phyloP scores from a whole-genome alignment of 2,113 vertebrate species.

The Mormoops blainvillei region DNA sequence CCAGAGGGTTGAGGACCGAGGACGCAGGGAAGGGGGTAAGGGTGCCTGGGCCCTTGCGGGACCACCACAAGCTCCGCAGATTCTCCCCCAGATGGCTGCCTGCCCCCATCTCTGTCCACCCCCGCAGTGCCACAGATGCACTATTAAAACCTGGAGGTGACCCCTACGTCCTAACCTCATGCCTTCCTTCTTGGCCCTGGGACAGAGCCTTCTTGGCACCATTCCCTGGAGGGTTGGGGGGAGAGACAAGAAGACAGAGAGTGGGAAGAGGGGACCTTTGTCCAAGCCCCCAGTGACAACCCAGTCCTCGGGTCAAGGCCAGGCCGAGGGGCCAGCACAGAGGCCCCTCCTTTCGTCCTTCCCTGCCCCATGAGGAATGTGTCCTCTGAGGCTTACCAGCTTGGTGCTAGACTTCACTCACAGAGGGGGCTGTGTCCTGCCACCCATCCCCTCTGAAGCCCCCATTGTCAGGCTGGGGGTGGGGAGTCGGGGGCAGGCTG shows the following conservation, averaged over 20 bases:
- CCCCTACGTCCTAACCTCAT: neutral
- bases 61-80: neutral
- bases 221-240: neutral
- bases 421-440: slow-evolving; percentile 60
- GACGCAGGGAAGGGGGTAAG: neutral
- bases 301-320: neutral
- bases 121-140: neutral
- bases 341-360: neutral
- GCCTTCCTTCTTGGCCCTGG: slow-evolving; percentile 58
- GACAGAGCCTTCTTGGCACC: neutral
- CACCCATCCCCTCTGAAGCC: slow-evolving; percentile 54
- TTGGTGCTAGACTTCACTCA: neutral
- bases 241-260: neutral
- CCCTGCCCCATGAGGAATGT: slow-evolving; percentile 60
- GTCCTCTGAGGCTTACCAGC: neutral
- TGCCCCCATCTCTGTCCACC: neutral
- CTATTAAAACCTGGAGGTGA: neutral
- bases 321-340: neutral
- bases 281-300: neutral
- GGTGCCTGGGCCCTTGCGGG: fast-evolving
- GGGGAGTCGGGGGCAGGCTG: neutral
- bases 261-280: slow-evolving; percentile 48
- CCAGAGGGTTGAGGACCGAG: neutral
- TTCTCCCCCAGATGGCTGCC: neutral
- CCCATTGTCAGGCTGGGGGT: slow-evolving; percentile 42